phyloP scores from a whole-genome alignment of 2,113 vertebrate genomes.

The Forbesichthys agassizii region DNA sequence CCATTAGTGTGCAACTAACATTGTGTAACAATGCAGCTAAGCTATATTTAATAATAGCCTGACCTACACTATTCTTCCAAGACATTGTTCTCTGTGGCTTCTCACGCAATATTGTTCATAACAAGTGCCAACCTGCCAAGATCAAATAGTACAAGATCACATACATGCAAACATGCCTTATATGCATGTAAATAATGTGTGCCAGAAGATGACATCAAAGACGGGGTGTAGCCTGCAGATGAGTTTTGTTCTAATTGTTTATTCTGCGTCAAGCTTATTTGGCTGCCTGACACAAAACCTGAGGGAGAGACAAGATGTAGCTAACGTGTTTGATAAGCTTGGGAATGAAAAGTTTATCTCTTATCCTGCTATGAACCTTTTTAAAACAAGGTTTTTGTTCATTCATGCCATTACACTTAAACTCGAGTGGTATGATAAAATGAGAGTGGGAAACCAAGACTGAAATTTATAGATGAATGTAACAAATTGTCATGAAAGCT shows the following conservation, averaged over 20 bases:
- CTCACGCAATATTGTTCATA: slow-evolving; percentile 14
- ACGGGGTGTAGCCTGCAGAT: background rate
- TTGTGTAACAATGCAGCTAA: slow-evolving; percentile 20
- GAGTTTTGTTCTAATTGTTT: background rate
- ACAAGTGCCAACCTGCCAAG: background rate
- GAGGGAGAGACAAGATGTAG: background rate
- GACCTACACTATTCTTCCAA: background rate
- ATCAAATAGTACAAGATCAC: background rate
- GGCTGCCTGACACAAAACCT: background rate
- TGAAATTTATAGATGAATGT: background rate
- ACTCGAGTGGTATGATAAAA: too few species aligned
- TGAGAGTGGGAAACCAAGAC: too few species aligned
- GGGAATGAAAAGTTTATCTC: background rate
- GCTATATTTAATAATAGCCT: slow-evolving; percentile 37
- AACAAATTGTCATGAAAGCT: too few species aligned
- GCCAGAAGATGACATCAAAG: too few species aligned
- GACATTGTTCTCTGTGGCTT: slow-evolving; percentile 10
- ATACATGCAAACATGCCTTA: too few species aligned
- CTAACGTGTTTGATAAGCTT: background rate
- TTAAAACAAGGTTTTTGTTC: slow-evolving; percentile 29
- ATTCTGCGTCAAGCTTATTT: background rate
- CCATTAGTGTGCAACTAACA: background rate
- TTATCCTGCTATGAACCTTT: background rate
- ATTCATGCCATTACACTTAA: slow-evolving; percentile 8
- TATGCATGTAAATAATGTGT: too few species aligned